Conservation (phyloP, 2,113 vertebrate species). For the Dolichotis patagonum region DNA sequence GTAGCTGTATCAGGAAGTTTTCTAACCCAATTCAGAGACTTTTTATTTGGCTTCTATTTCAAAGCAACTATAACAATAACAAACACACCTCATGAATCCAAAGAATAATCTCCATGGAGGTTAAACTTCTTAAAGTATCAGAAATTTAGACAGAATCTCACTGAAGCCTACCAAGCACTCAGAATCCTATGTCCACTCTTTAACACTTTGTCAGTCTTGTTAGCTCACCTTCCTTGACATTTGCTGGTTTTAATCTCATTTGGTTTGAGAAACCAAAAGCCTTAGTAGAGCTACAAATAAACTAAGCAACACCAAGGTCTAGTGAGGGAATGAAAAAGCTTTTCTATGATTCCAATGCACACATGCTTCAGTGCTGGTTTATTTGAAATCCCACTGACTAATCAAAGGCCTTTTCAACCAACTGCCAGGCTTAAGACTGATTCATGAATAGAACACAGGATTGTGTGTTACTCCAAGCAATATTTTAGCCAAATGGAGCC, state of each 20-base stretch:
- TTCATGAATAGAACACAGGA: conserved; percentile 22
- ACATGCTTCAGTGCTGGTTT: not conserved
- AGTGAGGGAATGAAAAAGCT: not conserved
- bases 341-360: not conserved
- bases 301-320: not conserved
- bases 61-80: not conserved
- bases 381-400: not conserved
- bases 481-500: not conserved
- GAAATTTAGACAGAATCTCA: not conserved
- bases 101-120: not conserved
- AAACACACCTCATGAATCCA: conserved; percentile 3
- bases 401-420: conserved; percentile 43
- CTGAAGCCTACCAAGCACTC: not conserved
- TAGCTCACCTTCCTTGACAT: not conserved
- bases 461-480: not conserved
- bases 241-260: not conserved
- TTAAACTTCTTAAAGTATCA: not conserved
- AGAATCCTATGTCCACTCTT: not conserved
- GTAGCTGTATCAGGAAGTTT: not conserved
- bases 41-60: not conserved
- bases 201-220: not conserved
- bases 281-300: not conserved
- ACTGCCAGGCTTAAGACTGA: not conserved
- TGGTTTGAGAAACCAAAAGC: conserved; percentile 26
- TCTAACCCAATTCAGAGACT: not conserved